A percentile compares a stretch with the other conserved stretches of the same genome.
phyloP scores from a whole-genome alignment of 1,140 invertebrate genomes.

The Listronotus bonariensis region DNA sequence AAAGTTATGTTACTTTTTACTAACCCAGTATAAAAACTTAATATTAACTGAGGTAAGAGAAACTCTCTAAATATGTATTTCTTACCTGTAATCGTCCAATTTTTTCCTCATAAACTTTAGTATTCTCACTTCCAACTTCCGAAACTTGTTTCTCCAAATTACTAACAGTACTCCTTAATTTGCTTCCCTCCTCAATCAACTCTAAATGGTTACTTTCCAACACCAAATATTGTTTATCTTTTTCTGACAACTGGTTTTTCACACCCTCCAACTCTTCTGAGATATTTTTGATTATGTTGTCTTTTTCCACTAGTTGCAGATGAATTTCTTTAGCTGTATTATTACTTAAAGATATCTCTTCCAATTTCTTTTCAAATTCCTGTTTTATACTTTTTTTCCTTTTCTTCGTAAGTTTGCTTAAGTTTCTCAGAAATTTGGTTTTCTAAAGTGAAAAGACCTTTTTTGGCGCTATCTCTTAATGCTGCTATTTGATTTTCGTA shows the following conservation, averaged over 20 bases:
- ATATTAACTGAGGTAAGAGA: too few relatives aligned
- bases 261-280: constrained; percentile 43
- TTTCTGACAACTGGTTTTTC: constrained; percentile 30
- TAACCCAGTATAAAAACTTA: too few relatives aligned
- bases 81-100: constrained; percentile 35
- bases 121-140: constrained; percentile 47
- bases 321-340: constrained; percentile 56
- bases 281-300: constrained; percentile 54
- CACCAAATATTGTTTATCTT: constrained; percentile 36
- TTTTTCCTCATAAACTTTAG: constrained; percentile 59
- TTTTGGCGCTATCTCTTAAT: constrained; percentile 46
- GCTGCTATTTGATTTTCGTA: constrained; percentile 40
- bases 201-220: constrained; percentile 50
- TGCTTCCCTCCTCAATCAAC: constrained; percentile 46
- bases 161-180: constrained; percentile 27
- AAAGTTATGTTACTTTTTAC: too few relatives aligned
- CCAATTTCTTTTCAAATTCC: constrained; percentile 55
- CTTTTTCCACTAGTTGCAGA: constrained; percentile 55
- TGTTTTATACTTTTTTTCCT: constrained; percentile 57
- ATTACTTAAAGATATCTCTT: constrained; percentile 53
- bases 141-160: constrained; percentile 52
- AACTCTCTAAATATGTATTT: too few relatives aligned
- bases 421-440: constrained; percentile 45
- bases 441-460: constrained; percentile 46
- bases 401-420: constrained; percentile 32